These are phyloP conservation scores for Sebastes iracundus DNA, from an alignment of 2,797 vertebrate genomes.

Conservation along the genomic window DNA sequence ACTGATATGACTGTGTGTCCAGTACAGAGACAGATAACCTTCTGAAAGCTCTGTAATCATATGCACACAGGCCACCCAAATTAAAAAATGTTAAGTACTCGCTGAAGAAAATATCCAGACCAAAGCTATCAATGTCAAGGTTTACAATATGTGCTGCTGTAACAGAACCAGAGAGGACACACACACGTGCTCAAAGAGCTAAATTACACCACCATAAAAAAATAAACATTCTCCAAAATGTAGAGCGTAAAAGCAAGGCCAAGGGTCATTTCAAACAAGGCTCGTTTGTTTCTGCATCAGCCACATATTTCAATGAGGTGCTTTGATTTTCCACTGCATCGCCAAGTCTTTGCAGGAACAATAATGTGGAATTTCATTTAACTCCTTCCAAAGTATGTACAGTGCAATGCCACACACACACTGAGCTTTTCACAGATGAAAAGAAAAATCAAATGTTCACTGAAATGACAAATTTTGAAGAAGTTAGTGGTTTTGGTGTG, in stretches of 20 bases:
- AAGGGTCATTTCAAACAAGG: neutral
- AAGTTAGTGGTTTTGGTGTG: neutral
- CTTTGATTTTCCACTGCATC: neutral
- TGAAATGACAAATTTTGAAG: neutral
- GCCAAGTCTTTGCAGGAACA: neutral
- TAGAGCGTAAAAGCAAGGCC: constrained; percentile 23
- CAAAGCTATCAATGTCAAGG: too few relatives aligned
- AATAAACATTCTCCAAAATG: constrained; percentile 31
- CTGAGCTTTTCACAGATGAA: neutral
- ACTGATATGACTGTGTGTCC: neutral
- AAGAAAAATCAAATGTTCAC: neutral
- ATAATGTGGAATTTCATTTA: neutral
- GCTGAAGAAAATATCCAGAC: too few relatives aligned
- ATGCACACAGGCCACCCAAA: neutral
- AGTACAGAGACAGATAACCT: neutral
- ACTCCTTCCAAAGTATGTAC: neutral
- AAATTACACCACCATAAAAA: constrained; percentile 24
- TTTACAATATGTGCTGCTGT: neutral
- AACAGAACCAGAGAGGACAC: constrained; percentile 9
- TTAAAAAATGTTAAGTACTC: too few relatives aligned
- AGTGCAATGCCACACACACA: neutral
- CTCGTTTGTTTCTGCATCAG: neutral
- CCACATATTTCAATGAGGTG: neutral
- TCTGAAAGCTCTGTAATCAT: neutral
- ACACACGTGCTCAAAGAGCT: neutral